Evolutionary conservation across 2,797 vertebrate species (phyloP), one percentile per base, ranked within the genome.

Genomic region (Pyrocephalus nanus): DNA sequence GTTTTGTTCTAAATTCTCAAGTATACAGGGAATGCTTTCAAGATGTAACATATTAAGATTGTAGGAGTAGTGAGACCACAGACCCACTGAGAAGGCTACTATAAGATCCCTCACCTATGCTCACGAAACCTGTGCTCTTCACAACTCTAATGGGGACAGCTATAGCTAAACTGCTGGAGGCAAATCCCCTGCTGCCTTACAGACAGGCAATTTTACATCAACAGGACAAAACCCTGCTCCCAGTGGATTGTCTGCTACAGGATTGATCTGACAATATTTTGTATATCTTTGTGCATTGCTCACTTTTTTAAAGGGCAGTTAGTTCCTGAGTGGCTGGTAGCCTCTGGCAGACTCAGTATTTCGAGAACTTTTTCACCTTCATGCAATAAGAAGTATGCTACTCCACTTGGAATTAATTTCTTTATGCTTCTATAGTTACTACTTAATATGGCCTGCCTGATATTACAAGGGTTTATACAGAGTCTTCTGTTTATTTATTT

Each of bases 401-500:
- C 11, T 76, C 36, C 14, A 66, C 75, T 93, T 84, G 58, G 27
- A 82, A 85, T 70, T 47, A 34, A 84, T 66, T 76, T 79, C 6
- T 70, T 93, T 45, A 66, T 70, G 45, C 36, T 92, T 88, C 48
- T 67, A 43, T 25, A 81, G n/a, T 82, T 91, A 89, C 22, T 72
- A 43, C 40, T 61, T 81, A 29, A 62, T 25, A 45, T 66, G 30
- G 22, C 27, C 64, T 76, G 58, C 27, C 50, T 62, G 47, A 40
- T 45, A 92, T 78, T 70, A 78, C 26, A 94, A 48, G 47, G 42
- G 65, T 88, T 93, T 81, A 83, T 38, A 50, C 13, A 12, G 53
- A 88, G 43, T 54, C 72, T 76, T 88, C 34, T 85, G 34, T 83
- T 81, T 82, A 61, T 77, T 95, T 90, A 75, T 32, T 92, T 86